Percentiles rank a stretch among this genome's conserved stretches.
Evolutionary conservation across 2,888 invertebrate genomes (phyloP).

Genomic region (Luperina testacea): DNA sequence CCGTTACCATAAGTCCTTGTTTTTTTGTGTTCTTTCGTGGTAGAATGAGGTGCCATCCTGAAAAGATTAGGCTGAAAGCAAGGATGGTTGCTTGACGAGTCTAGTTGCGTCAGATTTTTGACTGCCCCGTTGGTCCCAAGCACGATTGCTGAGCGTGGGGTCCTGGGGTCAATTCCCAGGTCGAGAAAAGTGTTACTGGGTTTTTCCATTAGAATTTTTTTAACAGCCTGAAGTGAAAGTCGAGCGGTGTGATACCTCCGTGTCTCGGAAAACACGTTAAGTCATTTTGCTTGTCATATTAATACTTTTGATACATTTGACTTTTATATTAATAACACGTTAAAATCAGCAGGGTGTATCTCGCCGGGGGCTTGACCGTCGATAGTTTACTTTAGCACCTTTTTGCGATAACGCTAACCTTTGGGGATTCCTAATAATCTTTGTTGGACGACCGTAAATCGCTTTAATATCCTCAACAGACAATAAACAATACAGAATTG

Average conservation of each 20-base stretch:
- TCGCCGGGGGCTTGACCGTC: constrained; percentile 30
- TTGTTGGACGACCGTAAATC: constrained; percentile 30
- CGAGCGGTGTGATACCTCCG: too few species aligned
- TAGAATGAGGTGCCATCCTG: background rate
- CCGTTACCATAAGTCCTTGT: background rate
- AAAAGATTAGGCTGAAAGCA: background rate
- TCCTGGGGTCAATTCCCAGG: too few species aligned
- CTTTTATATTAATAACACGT: constrained; percentile 30
- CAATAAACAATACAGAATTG: constrained; percentile 22
- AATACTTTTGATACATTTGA: background rate
- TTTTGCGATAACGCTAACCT: constrained; percentile 46
- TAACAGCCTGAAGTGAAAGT: too few species aligned
- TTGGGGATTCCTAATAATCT: constrained; percentile 39
- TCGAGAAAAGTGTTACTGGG: too few species aligned
- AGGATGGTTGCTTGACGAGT: too few species aligned
- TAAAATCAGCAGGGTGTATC: constrained; percentile 54
- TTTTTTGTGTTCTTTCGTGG: background rate
- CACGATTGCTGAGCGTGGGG: too few species aligned
- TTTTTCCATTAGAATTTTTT: too few species aligned
- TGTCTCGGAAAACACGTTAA: too few species aligned
- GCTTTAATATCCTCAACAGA: constrained; percentile 23
- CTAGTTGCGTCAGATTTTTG: background rate
- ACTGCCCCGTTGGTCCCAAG: too few species aligned
- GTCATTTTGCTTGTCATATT: background rate
- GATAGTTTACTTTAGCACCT: constrained; percentile 47